A percentile compares a stretch with the other conserved stretches of the same genome.
These are phyloP conservation scores for Pseudonaja textilis DNA, from an alignment of 2,113 vertebrate genomes.

Conservation along the genomic window DNA sequence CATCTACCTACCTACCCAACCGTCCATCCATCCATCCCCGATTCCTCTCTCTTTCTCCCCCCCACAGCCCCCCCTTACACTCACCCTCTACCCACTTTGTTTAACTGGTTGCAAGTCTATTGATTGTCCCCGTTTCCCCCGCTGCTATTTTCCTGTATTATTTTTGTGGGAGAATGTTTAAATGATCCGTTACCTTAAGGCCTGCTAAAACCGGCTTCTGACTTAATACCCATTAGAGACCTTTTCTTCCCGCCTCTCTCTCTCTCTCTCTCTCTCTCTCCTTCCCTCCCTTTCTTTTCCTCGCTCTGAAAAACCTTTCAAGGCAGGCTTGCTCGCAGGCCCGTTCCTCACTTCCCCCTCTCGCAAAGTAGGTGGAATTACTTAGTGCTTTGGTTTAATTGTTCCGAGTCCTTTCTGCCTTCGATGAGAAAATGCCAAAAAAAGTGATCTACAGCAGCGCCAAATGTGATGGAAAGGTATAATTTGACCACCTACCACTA, in stretches of 20 bases:
- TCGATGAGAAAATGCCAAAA: slow-evolving; percentile 57
- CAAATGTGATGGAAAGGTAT: slow-evolving; percentile 70
- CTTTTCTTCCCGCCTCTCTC: neutral
- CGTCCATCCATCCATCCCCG: too few species aligned
- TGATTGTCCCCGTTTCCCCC: neutral
- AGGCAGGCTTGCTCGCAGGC: neutral
- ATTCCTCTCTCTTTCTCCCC: too few species aligned
- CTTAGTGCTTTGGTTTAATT: slow-evolving; percentile 65
- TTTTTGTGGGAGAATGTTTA: slow-evolving; percentile 3
- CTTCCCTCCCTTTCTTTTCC: neutral
- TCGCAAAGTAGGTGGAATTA: slow-evolving; percentile 58
- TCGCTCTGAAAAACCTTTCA: slow-evolving; percentile 23
- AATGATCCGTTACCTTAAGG: neutral
- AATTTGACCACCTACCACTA: slow-evolving; percentile 71
- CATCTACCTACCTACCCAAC: too few species aligned
- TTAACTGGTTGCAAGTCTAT: neutral
- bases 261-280: too few species aligned
- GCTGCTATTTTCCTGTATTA: slow-evolving; percentile 16
- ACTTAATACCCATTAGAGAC: slow-evolving; percentile 16
- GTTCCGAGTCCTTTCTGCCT: slow-evolving; percentile 59
- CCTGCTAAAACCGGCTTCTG: neutral
- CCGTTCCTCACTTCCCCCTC: neutral
- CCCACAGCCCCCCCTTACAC: too few species aligned
- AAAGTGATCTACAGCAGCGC: slow-evolving; percentile 54
- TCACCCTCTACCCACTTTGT: neutral